phyloP scores from a whole-genome alignment of 2,113 vertebrate genomes.

The Excalfactoria chinensis region DNA sequence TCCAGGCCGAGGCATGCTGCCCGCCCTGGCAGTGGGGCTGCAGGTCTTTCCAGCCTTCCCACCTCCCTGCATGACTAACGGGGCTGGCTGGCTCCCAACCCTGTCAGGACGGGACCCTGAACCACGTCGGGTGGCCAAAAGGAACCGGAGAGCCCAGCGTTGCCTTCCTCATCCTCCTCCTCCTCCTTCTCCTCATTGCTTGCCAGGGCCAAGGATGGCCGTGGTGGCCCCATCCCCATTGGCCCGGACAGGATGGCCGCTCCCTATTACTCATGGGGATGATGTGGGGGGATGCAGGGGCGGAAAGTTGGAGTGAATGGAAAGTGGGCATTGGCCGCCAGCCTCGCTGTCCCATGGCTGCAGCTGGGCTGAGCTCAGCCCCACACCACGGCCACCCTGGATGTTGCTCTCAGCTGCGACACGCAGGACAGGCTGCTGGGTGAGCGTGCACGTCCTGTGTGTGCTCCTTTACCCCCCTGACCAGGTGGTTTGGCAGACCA shows the following conservation, averaged over 20 bases:
- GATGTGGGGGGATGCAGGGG: constrained; percentile 7
- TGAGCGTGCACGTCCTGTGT: too few species aligned
- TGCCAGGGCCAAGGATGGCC: background rate
- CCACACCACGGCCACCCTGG: background rate
- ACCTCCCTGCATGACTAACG: background rate
- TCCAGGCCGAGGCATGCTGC: background rate
- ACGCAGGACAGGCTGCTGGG: background rate
- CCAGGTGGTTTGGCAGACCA: background rate
- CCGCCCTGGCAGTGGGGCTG: background rate
- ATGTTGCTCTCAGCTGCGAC: fast-evolving
- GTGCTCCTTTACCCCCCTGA: background rate
- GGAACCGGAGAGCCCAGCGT: background rate
- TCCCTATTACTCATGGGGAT: constrained; percentile 63
- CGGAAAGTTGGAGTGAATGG: background rate
- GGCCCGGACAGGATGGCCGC: background rate
- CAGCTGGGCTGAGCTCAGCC: constrained; percentile 56
- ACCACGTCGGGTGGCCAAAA: background rate
- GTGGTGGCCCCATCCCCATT: background rate
- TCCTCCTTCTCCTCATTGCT: background rate
- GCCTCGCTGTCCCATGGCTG: fast-evolving
- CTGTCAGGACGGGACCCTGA: background rate
- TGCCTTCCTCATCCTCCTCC: background rate
- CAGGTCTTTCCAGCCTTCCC: background rate
- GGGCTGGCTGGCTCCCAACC: background rate
- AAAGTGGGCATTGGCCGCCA: background rate